These are phyloP conservation scores for Tetanocera ferruginea DNA, from an alignment of 2,888 invertebrate genomes.

Conservation along the genomic window DNA sequence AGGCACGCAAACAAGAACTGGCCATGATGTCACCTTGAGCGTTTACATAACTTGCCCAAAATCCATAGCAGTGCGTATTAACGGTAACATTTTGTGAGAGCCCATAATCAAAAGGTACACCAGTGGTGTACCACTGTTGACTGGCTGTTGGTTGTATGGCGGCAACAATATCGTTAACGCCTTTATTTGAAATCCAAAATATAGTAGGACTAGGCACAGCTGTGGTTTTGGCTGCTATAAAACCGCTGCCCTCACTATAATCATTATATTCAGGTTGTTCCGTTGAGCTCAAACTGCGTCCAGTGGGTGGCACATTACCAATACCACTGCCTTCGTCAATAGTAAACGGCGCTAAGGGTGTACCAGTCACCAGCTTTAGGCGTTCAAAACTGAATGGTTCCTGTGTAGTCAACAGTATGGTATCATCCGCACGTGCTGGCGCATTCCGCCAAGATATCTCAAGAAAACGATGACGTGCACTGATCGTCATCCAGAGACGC, in stretches of 20 bases:
- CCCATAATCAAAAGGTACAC: constrained; percentile 63
- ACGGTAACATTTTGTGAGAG: constrained; percentile 60
- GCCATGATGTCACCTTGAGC: constrained; percentile 63
- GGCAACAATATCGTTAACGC: constrained; percentile 58
- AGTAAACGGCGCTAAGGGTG: constrained; percentile 54
- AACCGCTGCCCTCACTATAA: constrained; percentile 23
- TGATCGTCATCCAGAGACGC: constrained; percentile 65
- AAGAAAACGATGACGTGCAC: constrained; percentile 63
- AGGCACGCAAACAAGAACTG: constrained; percentile 71
- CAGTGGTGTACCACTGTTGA: constrained; percentile 66
- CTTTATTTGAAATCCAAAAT: constrained; percentile 64
- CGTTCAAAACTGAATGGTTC: constrained; percentile 62
- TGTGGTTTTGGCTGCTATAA: neutral
- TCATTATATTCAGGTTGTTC: constrained; percentile 48
- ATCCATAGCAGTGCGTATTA: constrained; percentile 66
- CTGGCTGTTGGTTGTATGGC: constrained; percentile 59
- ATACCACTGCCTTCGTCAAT: constrained; percentile 52
- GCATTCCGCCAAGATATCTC: constrained; percentile 69
- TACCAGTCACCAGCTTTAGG: constrained; percentile 51
- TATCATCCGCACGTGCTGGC: constrained; percentile 57
- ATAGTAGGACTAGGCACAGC: constrained; percentile 30
- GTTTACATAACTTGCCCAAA: constrained; percentile 67
- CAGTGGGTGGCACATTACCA: constrained; percentile 8
- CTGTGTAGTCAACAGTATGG: constrained; percentile 62
- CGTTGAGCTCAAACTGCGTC: constrained; percentile 53